phyloP scores from a whole-genome alignment of 2,797 vertebrate genomes.

The Lutjanus campechanus region DNA sequence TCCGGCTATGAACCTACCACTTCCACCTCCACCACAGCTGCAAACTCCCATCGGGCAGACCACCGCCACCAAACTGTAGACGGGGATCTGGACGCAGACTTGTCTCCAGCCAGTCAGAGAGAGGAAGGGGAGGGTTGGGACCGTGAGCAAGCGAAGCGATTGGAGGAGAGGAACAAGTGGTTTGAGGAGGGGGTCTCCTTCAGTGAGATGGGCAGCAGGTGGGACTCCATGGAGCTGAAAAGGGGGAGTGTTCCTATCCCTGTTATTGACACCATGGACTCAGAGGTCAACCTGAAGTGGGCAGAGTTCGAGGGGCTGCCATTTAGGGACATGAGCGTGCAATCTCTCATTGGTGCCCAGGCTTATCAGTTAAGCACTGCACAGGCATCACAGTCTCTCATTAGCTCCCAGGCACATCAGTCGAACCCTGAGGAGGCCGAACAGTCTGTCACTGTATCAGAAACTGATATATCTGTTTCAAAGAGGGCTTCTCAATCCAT shows the following conservation, averaged over 20 bases:
- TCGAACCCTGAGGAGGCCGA: conserved; percentile 42
- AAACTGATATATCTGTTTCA: conserved; percentile 23
- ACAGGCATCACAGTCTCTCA: conserved; percentile 28
- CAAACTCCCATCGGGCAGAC: conserved; percentile 82
- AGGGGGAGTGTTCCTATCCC: conserved; percentile 77
- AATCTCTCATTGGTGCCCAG: conserved; percentile 85
- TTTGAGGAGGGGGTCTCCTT: conserved; percentile 82
- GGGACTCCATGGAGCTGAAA: conserved; percentile 86
- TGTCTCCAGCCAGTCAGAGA: conserved; percentile 69
- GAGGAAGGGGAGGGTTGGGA: conserved; percentile 90
- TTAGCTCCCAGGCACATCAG: conserved; percentile 39
- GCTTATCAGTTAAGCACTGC: conserved; percentile 64
- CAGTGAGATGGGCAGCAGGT: conserved; percentile 80
- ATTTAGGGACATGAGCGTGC: conserved; percentile 84
- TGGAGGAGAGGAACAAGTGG: conserved; percentile 92
- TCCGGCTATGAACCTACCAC: conserved; percentile 73
- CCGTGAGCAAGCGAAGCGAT: conserved; percentile 88
- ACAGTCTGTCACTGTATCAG: conserved; percentile 25
- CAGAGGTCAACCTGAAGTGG: conserved; percentile 95
- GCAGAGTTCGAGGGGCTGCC: conserved; percentile 91
- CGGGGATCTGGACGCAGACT: conserved; percentile 44
- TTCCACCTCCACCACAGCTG: conserved; percentile 68
- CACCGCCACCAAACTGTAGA: conserved; percentile 72
- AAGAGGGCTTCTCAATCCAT: conserved; percentile 25
- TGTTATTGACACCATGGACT: conserved; percentile 79